Evolutionary conservation across 2,113 vertebrate species (phyloP).

Genomic region (Turdus rufiventris): DNA sequence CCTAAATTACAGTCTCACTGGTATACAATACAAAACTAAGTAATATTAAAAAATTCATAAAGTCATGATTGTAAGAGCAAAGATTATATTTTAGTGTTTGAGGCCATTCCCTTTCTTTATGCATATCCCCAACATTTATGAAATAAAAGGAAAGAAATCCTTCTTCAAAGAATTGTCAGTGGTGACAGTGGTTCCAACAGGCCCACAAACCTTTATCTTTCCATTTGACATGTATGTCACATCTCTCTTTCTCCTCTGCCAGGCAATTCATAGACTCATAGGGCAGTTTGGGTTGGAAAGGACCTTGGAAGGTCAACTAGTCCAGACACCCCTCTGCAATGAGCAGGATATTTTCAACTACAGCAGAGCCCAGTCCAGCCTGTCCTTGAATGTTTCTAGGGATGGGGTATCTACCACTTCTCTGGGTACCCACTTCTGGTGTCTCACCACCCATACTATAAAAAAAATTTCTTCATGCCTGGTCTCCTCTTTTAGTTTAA

Average conservation of each 20-base stretch:
- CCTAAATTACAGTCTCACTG: neutral
- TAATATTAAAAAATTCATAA: neutral
- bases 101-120: neutral
- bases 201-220: neutral
- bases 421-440: neutral
- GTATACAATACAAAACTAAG: neutral
- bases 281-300: neutral
- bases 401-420: neutral
- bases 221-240: neutral
- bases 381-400: neutral
- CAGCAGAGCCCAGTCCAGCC: neutral
- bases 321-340: rapidly evolving
- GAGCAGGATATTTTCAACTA: neutral
- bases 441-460: too few species aligned
- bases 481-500: neutral
- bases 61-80: neutral
- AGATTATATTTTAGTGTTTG: neutral
- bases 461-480: neutral
- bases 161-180: neutral
- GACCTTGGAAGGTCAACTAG: neutral
- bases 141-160: neutral
- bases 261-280: neutral
- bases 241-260: neutral
- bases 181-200: neutral
- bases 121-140: neutral